A percentile compares a stretch with the other conserved stretches of the same genome.
These are phyloP conservation scores for Battus philenor DNA, from an alignment of 1,140 invertebrate species.

Conservation along the genomic window DNA sequence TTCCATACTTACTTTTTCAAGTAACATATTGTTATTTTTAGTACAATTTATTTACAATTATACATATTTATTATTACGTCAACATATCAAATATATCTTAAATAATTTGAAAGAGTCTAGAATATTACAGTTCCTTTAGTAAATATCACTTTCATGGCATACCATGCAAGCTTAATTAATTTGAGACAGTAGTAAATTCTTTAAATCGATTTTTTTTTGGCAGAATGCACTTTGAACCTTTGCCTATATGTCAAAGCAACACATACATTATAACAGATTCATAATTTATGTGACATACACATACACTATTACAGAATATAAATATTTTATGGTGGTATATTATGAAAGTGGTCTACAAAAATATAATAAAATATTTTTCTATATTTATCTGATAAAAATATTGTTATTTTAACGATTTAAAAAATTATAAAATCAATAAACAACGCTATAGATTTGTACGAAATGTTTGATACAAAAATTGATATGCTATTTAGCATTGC, in stretches of 20 bases:
- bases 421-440: too few relatives aligned
- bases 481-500: neutral
- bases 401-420: too few relatives aligned
- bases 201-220: neutral
- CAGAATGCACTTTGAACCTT: neutral
- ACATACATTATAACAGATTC: too few relatives aligned
- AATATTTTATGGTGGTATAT: slow-evolving; percentile 1
- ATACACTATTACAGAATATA: too few relatives aligned
- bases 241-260: too few relatives aligned
- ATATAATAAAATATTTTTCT: slow-evolving; percentile 12
- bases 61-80: too few relatives aligned
- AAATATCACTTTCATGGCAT: slow-evolving; percentile 2
- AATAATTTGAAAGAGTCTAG: too few relatives aligned
- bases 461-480: neutral
- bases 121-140: neutral
- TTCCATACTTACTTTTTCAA: neutral
- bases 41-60: neutral
- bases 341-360: slow-evolving; percentile 5
- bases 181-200: neutral
- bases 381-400: slow-evolving; percentile 8
- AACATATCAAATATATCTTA: neutral
- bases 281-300: too few relatives aligned
- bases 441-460: neutral
- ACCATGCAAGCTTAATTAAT: neutral
- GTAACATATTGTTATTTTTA: neutral